phyloP scores from a whole-genome alignment of 2,113 vertebrate species.

The Macrotis lagotis region DNA sequence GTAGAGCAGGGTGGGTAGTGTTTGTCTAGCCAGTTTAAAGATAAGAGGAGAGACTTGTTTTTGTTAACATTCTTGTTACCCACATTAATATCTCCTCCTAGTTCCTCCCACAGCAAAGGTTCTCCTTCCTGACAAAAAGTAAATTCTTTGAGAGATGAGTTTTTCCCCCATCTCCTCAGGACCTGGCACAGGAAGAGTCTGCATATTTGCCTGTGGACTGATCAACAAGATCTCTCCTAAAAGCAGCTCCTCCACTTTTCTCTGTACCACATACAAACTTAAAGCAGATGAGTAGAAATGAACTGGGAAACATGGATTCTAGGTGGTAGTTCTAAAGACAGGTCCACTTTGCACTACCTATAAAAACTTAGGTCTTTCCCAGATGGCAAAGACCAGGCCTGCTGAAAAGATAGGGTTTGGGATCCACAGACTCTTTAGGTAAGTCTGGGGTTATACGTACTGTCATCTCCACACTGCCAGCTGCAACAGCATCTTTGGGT shows the following conservation, averaged over 20 bases:
- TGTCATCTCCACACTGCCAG: slow-evolving; percentile 93
- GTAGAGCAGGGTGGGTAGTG: not conserved
- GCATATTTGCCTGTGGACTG: not conserved
- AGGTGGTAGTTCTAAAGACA: not conserved
- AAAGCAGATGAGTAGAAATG: slow-evolving; percentile 23
- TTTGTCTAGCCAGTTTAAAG: slow-evolving; percentile 6
- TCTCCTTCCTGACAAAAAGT: not conserved
- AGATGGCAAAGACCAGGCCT: not conserved
- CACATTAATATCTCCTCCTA: slow-evolving; percentile 30
- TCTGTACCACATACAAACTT: not conserved
- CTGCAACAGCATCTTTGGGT: slow-evolving; percentile 94
- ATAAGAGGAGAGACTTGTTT: slow-evolving; percentile 10
- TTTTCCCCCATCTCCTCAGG: not conserved
- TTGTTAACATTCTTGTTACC: slow-evolving; percentile 13
- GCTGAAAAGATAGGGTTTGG: accelerated
- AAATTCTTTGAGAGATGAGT: not conserved
- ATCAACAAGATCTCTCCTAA: not conserved
- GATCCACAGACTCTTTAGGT: not conserved
- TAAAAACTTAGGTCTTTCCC: not conserved
- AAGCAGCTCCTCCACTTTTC: not conserved
- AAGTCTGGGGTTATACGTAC: slow-evolving; percentile 80
- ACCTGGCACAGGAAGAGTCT: not conserved
- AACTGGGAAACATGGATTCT: not conserved
- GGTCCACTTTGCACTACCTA: not conserved
- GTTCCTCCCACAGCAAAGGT: slow-evolving; percentile 21